Evolutionary conservation across 2,888 invertebrate species (phyloP).

Genomic region (Rotaria socialis): DNA sequence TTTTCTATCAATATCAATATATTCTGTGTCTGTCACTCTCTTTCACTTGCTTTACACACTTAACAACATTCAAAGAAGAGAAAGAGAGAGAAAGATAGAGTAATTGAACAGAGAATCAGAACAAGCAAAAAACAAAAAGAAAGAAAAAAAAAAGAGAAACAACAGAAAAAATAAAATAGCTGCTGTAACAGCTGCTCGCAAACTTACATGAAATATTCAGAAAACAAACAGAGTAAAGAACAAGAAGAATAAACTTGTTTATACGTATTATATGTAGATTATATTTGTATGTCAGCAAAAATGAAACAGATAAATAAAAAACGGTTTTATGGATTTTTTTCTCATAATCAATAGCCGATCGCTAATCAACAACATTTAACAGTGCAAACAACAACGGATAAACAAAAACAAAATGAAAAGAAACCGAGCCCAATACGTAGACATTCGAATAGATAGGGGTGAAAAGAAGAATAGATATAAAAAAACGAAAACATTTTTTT

Average conservation of each 20-base stretch:
- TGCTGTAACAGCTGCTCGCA: background rate
- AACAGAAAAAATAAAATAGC: slow-evolving; percentile 18
- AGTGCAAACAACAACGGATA: background rate
- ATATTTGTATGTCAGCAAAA: background rate
- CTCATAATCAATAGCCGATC: background rate
- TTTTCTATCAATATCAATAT: slow-evolving; percentile 28
- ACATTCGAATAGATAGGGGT: background rate
- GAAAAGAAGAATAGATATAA: background rate
- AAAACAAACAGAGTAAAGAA: background rate
- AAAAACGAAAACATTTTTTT: background rate
- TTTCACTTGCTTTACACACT: slow-evolving; percentile 18
- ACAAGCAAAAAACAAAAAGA: background rate
- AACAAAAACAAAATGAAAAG: background rate
- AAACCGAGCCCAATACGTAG: slow-evolving; percentile 1
- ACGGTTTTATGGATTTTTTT: background rate
- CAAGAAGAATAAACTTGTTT: background rate
- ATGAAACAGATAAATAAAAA: background rate
- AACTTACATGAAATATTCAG: background rate
- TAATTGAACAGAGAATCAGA: slow-evolving; percentile 12
- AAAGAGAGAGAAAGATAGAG: background rate
- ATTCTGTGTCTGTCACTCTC: slow-evolving; percentile 29
- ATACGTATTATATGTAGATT: slow-evolving; percentile 15
- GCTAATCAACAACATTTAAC: slow-evolving; percentile 8
- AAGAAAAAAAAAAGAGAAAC: background rate
- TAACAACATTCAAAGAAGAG: slow-evolving; percentile 28